These are phyloP conservation scores for Thomomys bottae DNA, from an alignment of 2,113 vertebrate species.

Conservation along the genomic window DNA sequence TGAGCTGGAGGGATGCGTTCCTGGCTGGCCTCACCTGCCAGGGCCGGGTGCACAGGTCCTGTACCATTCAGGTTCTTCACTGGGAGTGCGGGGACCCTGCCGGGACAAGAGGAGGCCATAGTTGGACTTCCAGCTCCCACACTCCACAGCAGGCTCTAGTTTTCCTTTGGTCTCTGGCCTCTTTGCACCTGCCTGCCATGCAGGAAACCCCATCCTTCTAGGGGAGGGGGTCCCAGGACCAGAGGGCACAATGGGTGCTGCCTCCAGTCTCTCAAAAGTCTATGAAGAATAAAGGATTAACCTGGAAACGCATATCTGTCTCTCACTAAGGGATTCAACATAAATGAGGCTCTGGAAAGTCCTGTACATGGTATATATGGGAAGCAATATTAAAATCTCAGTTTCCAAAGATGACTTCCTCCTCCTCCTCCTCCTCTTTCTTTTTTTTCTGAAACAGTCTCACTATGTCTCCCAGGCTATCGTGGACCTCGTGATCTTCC, in stretches of 20 bases:
- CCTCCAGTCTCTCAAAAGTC: too few relatives aligned
- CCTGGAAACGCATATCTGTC: neutral
- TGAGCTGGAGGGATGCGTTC: neutral
- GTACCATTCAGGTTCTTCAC: conserved; percentile 97
- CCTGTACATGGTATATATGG: neutral
- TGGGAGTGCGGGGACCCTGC: conserved; percentile 95
- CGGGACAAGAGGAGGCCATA: neutral
- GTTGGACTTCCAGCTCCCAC: neutral
- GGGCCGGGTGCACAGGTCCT: conserved; percentile 94
- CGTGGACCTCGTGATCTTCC: too few relatives aligned
- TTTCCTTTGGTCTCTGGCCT: neutral
- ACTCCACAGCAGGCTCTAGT: neutral
- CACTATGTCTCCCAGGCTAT: too few relatives aligned
- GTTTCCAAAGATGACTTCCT: neutral
- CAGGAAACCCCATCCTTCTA: neutral
- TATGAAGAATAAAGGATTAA: neutral
- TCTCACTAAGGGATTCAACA: neutral
- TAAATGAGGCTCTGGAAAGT: neutral
- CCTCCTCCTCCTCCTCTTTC: too few relatives aligned
- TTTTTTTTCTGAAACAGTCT: too few relatives aligned
- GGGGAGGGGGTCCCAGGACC: too few relatives aligned
- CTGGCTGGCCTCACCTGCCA: conserved; percentile 90
- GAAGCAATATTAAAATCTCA: neutral
- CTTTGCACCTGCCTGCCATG: neutral
- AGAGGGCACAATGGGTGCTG: too few relatives aligned